Evolutionary conservation across 2,797 vertebrate species (phyloP).

Genomic region (Microctenopoma stevenorrisi): DNA sequence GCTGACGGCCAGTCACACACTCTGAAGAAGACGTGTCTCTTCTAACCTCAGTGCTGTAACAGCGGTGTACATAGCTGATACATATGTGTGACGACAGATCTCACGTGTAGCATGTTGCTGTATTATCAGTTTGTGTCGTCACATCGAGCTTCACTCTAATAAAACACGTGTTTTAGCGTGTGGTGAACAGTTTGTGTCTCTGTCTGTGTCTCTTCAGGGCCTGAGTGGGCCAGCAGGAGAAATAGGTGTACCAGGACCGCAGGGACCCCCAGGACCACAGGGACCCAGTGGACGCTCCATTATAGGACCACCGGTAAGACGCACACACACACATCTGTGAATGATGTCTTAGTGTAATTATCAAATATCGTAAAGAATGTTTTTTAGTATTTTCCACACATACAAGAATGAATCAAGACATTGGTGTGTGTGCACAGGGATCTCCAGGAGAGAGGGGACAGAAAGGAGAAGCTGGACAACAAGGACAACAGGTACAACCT

Average conservation of each 20-base stretch:
- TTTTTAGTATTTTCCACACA: too few relatives aligned
- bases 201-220: constrained; percentile 79
- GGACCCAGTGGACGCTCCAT: constrained; percentile 95
- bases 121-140: too few relatives aligned
- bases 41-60: too few relatives aligned
- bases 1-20: neutral
- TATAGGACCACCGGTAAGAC: constrained; percentile 89
- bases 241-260: constrained; percentile 87
- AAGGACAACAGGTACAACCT: constrained; percentile 88
- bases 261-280: constrained; percentile 92
- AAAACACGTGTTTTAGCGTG: too few relatives aligned
- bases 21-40: neutral
- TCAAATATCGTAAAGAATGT: too few relatives aligned
- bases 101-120: too few relatives aligned
- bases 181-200: too few relatives aligned
- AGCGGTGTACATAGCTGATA: too few relatives aligned
- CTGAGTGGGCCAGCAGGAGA: constrained; percentile 90
- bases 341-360: too few relatives aligned
- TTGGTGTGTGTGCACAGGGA: constrained; percentile 79
- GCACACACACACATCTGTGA: neutral
- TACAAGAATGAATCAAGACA: too few relatives aligned
- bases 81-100: too few relatives aligned
- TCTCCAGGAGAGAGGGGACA: constrained; percentile 89
- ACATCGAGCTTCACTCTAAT: too few relatives aligned
- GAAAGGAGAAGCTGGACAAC: constrained; percentile 89